Evolutionary conservation across 1,140 invertebrate species (phyloP).

Genomic region (Trichoplusia ni): DNA sequence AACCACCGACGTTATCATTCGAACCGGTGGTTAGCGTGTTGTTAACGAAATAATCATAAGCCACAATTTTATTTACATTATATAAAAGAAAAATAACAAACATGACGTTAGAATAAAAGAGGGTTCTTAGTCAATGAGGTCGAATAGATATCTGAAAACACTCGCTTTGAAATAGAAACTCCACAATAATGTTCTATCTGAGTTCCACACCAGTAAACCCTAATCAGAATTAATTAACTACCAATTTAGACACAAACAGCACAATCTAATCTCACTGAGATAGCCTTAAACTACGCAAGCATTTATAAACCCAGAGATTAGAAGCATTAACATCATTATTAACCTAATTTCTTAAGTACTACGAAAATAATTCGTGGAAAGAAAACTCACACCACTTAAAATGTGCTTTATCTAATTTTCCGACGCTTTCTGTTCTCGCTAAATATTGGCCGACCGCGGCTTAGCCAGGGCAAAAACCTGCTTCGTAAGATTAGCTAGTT

Average conservation of each 20-base stretch:
- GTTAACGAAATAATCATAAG: slow-evolving; percentile 21
- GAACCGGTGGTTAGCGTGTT: slow-evolving; percentile 8
- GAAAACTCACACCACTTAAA: neutral
- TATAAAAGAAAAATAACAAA: no score
- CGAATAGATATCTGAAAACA: no score
- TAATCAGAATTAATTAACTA: neutral
- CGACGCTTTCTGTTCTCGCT: slow-evolving; percentile 36
- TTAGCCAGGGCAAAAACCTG: slow-evolving; percentile 43
- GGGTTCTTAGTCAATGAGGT: no score
- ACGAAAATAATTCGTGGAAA: neutral
- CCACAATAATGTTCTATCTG: no score
- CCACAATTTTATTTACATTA: slow-evolving; percentile 23
- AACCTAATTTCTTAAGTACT: neutral
- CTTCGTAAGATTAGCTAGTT: slow-evolving; percentile 52
- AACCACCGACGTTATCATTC: slow-evolving; percentile 16
- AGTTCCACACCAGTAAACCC: neutral
- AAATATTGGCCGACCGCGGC: slow-evolving; percentile 47
- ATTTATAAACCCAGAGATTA: neutral
- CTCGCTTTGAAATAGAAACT: no score
- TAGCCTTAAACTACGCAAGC: slow-evolving; percentile 17
- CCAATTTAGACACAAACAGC: neutral
- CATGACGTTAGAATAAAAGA: no score
- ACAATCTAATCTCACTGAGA: slow-evolving; percentile 4
- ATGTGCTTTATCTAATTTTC: slow-evolving; percentile 44
- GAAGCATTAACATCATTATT: neutral